Base-by-base conservation (phyloP, 2,888 invertebrate genomes). In the Venusia cambrica region DNA sequence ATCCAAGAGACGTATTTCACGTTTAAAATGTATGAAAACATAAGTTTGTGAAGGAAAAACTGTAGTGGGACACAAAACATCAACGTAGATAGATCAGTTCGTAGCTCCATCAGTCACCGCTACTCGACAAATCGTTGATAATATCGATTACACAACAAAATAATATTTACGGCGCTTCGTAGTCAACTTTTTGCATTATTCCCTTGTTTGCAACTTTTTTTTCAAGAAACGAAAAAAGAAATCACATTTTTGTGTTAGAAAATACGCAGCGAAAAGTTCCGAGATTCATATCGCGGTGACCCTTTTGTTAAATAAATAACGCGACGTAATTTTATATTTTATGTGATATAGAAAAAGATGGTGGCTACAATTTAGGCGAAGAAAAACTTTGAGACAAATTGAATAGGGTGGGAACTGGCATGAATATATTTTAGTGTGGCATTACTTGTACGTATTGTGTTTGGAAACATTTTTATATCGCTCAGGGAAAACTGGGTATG, bases 91-190 rank as follows among this genome's bases (percentile, higher is more conserved):
- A 61, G 47, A 58, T 21, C 25, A 40, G 44, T 54, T 61, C 46
- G 57, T 51, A 54, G 59, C 46, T 58, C 61, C 73, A 75, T 76
- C 63, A 58, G 71, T 77, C 72, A 74, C 51, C n/a, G 65, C 65
- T 66, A 68, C 68, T 60, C 57, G 57, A 67, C 70, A 73, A 74
- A 73, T 74, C 66, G 69, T 66, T 67, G 69, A 74, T 72, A 69
- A 66, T 72, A 74, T 76, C 72, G 74, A 76, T 67, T 69, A 66
- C 66, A 47, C 54, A 62, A 63, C 57, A 69, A 70, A 71, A 73
- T 65, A 65, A 67, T 71, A 73, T 71, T 73, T 69, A 74, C 68
- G 51, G 62, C 54, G 58, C 56, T 65, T 60, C 44, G 48, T 44
- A 60, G 60, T 55, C 53, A 71, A 73, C 60, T 72, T 66, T 54